phyloP scores from a whole-genome alignment of 2,113 vertebrate genomes.

The Rhadina sibilatrix region DNA sequence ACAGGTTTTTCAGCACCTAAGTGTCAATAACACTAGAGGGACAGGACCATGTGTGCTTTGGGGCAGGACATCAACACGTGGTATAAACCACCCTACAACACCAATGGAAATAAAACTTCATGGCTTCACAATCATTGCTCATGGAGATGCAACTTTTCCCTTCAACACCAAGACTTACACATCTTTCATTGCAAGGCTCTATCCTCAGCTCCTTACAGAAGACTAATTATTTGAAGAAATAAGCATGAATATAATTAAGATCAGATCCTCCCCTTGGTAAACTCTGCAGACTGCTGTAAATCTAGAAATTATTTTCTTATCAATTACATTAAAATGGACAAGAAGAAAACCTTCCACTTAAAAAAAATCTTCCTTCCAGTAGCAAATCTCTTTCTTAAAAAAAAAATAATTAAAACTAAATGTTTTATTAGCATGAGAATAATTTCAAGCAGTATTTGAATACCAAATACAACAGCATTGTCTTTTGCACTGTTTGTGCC shows the following conservation, averaged over 20 bases:
- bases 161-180: neutral
- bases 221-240: conserved; percentile 12
- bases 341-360: neutral
- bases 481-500: neutral
- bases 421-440: neutral
- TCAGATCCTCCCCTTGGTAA: neutral
- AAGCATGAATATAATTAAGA: conserved; percentile 5
- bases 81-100: neutral
- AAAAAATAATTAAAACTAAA: neutral
- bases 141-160: neutral
- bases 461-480: neutral
- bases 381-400: neutral
- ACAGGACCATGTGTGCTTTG: neutral
- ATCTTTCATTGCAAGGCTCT: neutral
- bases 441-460: neutral
- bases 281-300: neutral
- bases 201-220: neutral
- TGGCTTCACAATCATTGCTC: neutral
- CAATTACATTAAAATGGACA: neutral
- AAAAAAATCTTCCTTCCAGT: neutral
- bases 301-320: neutral
- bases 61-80: neutral
- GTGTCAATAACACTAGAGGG: neutral
- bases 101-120: neutral
- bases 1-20: neutral